Evolutionary conservation across 2,113 vertebrate genomes (phyloP).

Genomic region (Dicaeum eximium): DNA sequence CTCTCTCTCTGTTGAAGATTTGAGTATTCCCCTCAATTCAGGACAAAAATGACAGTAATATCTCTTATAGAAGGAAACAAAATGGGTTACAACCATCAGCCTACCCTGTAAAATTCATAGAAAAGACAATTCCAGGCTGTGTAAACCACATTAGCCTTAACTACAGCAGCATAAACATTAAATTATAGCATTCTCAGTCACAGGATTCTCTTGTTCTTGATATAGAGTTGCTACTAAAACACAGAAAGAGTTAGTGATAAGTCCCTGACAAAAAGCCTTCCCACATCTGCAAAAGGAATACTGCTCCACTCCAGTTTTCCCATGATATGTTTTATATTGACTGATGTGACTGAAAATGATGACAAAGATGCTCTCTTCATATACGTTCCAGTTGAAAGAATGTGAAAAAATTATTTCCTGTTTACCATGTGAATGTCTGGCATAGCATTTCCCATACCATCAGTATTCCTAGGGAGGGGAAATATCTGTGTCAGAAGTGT

Average conservation of each 20-base stretch:
- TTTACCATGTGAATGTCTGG: neutral
- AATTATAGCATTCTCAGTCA: neutral
- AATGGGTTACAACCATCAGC: neutral
- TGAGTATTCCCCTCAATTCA: neutral
- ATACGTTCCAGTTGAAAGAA: neutral
- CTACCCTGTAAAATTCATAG: neutral
- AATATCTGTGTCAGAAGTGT: neutral
- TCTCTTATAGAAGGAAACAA: neutral
- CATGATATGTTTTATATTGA: neutral
- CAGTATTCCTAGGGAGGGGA: neutral
- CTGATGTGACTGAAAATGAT: neutral
- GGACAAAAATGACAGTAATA: neutral
- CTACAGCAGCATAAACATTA: neutral
- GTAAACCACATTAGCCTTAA: neutral
- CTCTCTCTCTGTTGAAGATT: neutral
- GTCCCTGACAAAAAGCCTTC: neutral
- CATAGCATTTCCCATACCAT: neutral
- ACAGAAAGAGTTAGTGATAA: neutral
- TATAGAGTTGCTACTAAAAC: neutral
- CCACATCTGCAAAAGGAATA: neutral
- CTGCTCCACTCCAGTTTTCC: neutral
- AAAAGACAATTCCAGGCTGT: neutral
- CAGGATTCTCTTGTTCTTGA: neutral
- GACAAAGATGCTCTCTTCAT: neutral
- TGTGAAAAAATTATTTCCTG: neutral